Conservation (phyloP, 2,113 vertebrate genomes). For the Dasyurus viverrinus region DNA sequence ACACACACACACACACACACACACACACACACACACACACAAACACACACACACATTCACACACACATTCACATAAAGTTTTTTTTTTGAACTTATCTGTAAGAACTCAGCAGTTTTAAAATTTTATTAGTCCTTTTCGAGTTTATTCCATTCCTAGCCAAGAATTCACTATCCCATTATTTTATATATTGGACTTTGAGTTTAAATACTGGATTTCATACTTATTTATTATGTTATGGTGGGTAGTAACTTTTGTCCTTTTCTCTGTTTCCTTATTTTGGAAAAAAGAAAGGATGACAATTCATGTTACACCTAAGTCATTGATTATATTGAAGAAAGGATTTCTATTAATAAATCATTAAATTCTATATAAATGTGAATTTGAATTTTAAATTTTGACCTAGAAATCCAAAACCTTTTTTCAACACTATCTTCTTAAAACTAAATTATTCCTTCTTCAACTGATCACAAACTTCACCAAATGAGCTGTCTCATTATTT, state of each 20-base stretch:
- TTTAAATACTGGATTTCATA: not conserved
- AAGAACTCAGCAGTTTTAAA: not conserved
- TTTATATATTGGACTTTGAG: not conserved
- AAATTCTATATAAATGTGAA: not conserved
- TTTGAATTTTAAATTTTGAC: not conserved
- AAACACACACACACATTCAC: not conserved
- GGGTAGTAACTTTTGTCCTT: not conserved
- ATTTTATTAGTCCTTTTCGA: not conserved
- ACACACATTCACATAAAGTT: not conserved
- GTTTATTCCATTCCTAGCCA: not conserved
- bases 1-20: not conserved
- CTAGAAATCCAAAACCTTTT: not conserved
- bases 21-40: not conserved
- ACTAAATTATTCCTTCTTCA: not conserved
- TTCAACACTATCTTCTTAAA: not conserved
- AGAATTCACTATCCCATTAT: not conserved
- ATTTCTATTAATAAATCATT: not conserved
- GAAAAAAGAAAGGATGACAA: not conserved
- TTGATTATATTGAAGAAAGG: not conserved
- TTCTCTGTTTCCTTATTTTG: not conserved
- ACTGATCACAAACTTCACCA: not conserved
- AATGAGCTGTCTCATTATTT: not conserved
- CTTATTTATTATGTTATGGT: not conserved
- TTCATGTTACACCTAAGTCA: not conserved
- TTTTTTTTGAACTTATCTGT: not conserved